Conservation (phyloP, 2,797 vertebrate species). For the Amniataba percoides region DNA sequence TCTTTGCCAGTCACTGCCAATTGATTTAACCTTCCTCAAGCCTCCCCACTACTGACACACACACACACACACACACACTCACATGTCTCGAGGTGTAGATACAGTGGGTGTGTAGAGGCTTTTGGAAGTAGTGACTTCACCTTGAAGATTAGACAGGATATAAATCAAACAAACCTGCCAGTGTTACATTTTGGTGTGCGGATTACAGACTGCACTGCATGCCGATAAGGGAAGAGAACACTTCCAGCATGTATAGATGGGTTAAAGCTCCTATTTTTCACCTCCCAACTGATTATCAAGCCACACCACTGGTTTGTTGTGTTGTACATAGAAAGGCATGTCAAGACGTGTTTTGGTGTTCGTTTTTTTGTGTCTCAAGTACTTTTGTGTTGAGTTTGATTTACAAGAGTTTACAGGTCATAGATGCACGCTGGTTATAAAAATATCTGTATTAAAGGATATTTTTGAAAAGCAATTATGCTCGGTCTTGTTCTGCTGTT, state of each 20-base stretch:
- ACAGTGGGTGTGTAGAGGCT: constrained; percentile 12
- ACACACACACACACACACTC: constrained; percentile 11
- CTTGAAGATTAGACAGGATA: constrained; percentile 58
- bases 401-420: constrained; percentile 53
- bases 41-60: constrained; percentile 1
- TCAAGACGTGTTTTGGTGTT: constrained; percentile 48
- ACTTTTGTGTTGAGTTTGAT: constrained; percentile 47
- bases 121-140: constrained; percentile 44
- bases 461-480: constrained; percentile 62
- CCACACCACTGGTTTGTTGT: constrained; percentile 40
- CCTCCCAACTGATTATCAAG: constrained; percentile 37
- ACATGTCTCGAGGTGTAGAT: not conserved
- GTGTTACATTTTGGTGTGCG: constrained; percentile 43
- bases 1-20: not conserved
- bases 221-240: constrained; percentile 46
- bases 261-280: constrained; percentile 34
- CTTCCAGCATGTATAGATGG: constrained; percentile 26
- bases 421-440: constrained; percentile 67
- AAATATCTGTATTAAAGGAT: constrained; percentile 74
- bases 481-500: constrained; percentile 26
- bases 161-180: constrained; percentile 61
- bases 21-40: constrained; percentile 3
- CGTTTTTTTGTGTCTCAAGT: constrained; percentile 53
- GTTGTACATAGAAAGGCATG: constrained; percentile 57
- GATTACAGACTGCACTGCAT: constrained; percentile 53